Evolutionary conservation across 2,888 invertebrate species (phyloP).

Genomic region (Parascotia fuliginaria): DNA sequence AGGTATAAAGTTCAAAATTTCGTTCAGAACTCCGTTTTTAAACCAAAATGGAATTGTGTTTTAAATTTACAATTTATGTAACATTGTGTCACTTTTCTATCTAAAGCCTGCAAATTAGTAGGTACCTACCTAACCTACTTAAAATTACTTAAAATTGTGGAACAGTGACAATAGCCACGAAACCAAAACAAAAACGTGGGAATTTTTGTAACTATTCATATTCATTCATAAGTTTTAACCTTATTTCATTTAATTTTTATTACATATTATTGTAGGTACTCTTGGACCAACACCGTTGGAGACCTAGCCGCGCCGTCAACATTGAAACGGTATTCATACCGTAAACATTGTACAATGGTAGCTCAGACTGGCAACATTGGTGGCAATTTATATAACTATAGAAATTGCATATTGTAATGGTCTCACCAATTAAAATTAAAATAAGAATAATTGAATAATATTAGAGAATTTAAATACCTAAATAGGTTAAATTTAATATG

Average conservation of each 20-base stretch:
- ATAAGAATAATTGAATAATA: too few species aligned
- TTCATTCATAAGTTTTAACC: neutral
- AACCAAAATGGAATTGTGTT: too few species aligned
- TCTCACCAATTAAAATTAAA: too few species aligned
- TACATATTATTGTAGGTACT: constrained; percentile 9
- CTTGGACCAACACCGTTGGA: constrained; percentile 40
- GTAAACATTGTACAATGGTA: constrained; percentile 50
- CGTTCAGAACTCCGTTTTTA: too few species aligned
- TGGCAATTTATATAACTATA: constrained; percentile 17
- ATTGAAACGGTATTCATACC: constrained; percentile 68
- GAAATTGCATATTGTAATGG: constrained; percentile 17
- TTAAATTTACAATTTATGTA: too few species aligned
- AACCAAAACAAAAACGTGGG: neutral
- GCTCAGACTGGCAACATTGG: constrained; percentile 30
- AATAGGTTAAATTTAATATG: too few species aligned
- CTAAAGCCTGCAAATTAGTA: too few species aligned
- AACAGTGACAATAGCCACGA: neutral
- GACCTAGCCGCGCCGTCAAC: constrained; percentile 38
- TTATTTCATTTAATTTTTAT: constrained; percentile 1
- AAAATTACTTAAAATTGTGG: too few species aligned
- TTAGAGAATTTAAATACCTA: too few species aligned
- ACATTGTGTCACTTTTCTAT: too few species aligned
- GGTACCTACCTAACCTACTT: too few species aligned
- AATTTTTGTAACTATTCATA: too few species aligned
- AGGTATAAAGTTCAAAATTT: neutral